Conservation (phyloP, 2,113 vertebrate genomes). For the Microtus ochrogaster region DNA sequence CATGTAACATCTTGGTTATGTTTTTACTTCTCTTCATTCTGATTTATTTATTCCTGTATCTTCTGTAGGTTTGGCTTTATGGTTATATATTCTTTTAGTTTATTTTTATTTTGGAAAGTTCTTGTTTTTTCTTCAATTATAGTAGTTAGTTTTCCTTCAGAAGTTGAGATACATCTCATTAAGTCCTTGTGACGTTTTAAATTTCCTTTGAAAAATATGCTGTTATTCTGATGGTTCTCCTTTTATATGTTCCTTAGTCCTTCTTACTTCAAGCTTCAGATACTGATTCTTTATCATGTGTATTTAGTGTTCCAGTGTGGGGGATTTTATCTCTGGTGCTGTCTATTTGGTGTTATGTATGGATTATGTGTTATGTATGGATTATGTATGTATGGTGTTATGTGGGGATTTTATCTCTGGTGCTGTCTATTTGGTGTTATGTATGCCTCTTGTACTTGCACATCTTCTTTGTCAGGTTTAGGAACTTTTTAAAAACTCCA, state of each 20-base stretch:
- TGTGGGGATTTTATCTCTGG: neutral
- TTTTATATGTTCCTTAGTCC: too few relatives aligned
- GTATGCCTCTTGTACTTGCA: neutral
- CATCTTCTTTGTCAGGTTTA: neutral
- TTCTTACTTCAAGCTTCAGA: neutral
- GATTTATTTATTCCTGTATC: neutral
- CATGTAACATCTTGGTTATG: neutral
- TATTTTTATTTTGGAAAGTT: neutral
- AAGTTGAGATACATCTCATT: neutral
- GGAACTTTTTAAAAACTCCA: neutral
- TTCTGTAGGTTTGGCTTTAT: neutral
- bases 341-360: neutral
- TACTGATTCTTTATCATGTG: neutral
- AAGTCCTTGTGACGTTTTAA: neutral
- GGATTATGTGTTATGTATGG: too few relatives aligned
- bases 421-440: neutral
- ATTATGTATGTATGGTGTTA: too few relatives aligned
- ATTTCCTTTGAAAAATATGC: neutral
- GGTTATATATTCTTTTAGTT: neutral
- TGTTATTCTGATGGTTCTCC: neutral
- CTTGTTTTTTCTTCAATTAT: neutral
- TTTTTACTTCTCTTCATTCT: neutral
- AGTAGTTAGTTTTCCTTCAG: neutral
- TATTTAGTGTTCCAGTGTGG: too few relatives aligned
- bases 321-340: neutral